Percentiles rank a stretch among this genome's conserved stretches.
Conservation (phyloP, 2,888 invertebrate genomes). For the Morpho achilles region DNA sequence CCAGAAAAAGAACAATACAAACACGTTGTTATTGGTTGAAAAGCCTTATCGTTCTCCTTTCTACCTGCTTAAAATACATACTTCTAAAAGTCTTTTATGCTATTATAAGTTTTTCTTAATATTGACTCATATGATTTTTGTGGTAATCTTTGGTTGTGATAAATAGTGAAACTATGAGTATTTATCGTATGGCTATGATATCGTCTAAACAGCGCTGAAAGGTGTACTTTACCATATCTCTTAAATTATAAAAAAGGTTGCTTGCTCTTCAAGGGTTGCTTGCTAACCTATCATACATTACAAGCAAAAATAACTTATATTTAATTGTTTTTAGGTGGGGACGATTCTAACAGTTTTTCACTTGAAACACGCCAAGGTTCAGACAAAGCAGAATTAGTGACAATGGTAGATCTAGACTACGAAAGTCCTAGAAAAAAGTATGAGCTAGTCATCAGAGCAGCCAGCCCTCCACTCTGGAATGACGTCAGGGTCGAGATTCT, state of each 20-base stretch:
- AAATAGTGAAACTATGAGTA: neutral
- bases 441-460: constrained; percentile 92
- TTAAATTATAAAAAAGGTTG: too few species aligned
- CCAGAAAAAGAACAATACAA: too few species aligned
- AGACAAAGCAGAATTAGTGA: constrained; percentile 92
- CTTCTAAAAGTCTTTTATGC: too few species aligned
- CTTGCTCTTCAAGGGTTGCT: too few species aligned
- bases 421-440: constrained; percentile 96
- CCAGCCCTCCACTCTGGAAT: constrained; percentile 92
- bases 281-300: too few species aligned
- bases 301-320: neutral
- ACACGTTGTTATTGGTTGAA: too few species aligned
- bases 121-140: neutral
- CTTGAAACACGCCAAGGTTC: constrained; percentile 89
- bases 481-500: constrained; percentile 93
- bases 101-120: too few species aligned
- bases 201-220: too few species aligned
- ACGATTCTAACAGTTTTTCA: constrained; percentile 92
- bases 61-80: too few species aligned
- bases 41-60: too few species aligned
- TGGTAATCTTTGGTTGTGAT: neutral
- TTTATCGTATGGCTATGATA: too few species aligned
- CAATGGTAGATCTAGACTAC: constrained; percentile 95
- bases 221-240: too few species aligned
- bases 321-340: constrained; percentile 80